Evolutionary conservation across 2,113 vertebrate genomes (phyloP), one percentile per base, ranked within the genome.

Genomic region (Mystacornis crossleyi): DNA sequence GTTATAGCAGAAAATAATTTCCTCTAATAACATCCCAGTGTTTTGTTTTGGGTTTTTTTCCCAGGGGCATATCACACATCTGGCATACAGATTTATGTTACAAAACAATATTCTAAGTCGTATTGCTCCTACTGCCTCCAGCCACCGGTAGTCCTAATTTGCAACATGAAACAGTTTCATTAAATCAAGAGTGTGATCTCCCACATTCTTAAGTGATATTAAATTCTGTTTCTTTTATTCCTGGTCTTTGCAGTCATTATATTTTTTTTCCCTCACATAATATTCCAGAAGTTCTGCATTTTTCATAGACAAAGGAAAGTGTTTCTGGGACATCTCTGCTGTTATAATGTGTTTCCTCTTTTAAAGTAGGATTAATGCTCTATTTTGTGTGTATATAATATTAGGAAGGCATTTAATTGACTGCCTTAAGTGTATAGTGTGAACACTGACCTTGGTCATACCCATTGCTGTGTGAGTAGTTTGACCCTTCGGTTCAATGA

Each of bases 191-290:
- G 26, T 38, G 9, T 36, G n/a, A 53, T 82, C 23, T 77, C 78
- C 17, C n/a, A 33, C 0, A 0, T 77, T 88, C 62, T 86, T 16
- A 47, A 2, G 1, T 0, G 0, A 33, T 17, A 20, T 43, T 83
- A 77, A 43, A 45, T 66, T 43, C 25, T n/a, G 9, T 72, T 81
- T 79, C 61, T 75, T 3, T 64, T 70, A 34, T 43, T 85, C 40
- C 9, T 0, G 0, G 6, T 84, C 53, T 55, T 93, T 71, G 42
- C 78, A 84, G 38, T 58, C 0, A n/a, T 66, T 62, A 7, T 34
- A 33, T 0, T 42, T 79, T 11, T 53, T 60, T 80, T 69, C 40
- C n/a, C n/a, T 89, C 45, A 48, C 5, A 9, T 33, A 61, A 34
- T 62, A 50, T 57, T 83, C 33, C 23, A 45, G 8, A 80, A 75